Conservation (phyloP, 2,113 vertebrate species). For the Corydoras maculifer region DNA sequence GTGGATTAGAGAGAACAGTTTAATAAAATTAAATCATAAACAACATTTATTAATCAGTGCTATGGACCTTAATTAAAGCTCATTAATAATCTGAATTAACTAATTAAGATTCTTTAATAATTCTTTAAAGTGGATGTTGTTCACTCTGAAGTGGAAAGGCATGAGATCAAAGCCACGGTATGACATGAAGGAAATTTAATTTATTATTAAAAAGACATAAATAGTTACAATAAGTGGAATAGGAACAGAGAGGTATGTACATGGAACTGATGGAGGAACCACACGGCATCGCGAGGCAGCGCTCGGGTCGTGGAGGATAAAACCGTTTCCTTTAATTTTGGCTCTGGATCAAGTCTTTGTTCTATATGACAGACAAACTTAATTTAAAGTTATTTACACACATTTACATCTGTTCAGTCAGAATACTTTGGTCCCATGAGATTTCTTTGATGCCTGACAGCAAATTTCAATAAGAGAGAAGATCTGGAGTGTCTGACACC, state of each 20-base stretch:
- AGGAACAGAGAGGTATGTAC: conserved; percentile 69
- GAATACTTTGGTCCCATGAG: conserved; percentile 31
- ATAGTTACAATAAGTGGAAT: conserved; percentile 63
- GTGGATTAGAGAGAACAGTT: too few relatives aligned
- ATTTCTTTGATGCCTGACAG: conserved; percentile 17
- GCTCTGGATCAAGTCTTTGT: conserved; percentile 25
- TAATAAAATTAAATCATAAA: too few relatives aligned
- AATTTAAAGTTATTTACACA: conserved; percentile 59
- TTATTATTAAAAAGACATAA: conserved; percentile 74
- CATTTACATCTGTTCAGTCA: conserved; percentile 61
- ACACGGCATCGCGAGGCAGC: not conserved
- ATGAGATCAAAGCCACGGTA: too few relatives aligned
- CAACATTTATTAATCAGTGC: too few relatives aligned
- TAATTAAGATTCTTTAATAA: too few relatives aligned
- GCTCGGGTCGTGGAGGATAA: too few relatives aligned
- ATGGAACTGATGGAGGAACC: conserved; percentile 39
- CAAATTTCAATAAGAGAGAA: not conserved
- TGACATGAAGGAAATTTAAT: conserved; percentile 57
- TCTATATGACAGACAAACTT: conserved; percentile 42
- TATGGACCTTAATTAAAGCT: too few relatives aligned
- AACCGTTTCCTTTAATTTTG: too few relatives aligned
- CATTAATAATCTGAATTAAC: too few relatives aligned
- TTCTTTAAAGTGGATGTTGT: too few relatives aligned
- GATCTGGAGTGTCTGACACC: too few relatives aligned
- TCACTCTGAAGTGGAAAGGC: conserved; percentile 3